phyloP scores from a whole-genome alignment of 2,888 invertebrate species.

The Seira sanloemensis region DNA sequence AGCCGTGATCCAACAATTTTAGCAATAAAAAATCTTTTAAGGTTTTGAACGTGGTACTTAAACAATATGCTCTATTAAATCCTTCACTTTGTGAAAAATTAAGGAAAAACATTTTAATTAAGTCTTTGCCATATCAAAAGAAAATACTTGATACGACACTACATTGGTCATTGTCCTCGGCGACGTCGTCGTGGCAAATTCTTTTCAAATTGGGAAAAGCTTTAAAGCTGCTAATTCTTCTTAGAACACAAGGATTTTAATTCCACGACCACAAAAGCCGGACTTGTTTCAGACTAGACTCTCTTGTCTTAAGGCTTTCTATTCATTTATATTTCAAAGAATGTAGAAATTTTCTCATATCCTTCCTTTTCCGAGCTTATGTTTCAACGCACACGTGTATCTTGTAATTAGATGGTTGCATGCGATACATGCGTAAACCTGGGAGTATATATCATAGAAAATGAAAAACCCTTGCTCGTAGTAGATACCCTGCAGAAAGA shows the following conservation, averaged over 20 bases:
- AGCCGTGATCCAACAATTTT: not conserved
- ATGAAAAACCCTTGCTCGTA: not conserved
- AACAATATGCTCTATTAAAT: not conserved
- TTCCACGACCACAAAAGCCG: not conserved
- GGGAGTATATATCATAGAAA: not conserved
- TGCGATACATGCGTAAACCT: not conserved
- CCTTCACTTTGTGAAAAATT: not conserved
- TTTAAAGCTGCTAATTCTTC: not conserved
- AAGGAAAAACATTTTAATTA: not conserved
- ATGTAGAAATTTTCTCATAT: not conserved
- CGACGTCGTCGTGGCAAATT: not conserved
- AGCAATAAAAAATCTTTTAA: too few species aligned
- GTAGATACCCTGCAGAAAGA: not conserved
- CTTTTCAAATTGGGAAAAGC: not conserved
- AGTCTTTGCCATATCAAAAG: too few species aligned
- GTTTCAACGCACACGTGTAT: not conserved
- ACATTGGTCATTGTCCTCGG: not conserved
- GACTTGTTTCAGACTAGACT: not conserved
- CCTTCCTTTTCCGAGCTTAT: not conserved
- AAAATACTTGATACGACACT: too few species aligned
- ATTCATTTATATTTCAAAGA: not conserved
- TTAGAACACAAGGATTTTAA: not conserved
- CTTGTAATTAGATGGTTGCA: not conserved
- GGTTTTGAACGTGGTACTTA: not conserved
- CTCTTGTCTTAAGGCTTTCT: not conserved